These are phyloP conservation scores for Tribolium castaneum DNA, from an alignment of 1,140 invertebrate species.

Conservation along the genomic window DNA sequence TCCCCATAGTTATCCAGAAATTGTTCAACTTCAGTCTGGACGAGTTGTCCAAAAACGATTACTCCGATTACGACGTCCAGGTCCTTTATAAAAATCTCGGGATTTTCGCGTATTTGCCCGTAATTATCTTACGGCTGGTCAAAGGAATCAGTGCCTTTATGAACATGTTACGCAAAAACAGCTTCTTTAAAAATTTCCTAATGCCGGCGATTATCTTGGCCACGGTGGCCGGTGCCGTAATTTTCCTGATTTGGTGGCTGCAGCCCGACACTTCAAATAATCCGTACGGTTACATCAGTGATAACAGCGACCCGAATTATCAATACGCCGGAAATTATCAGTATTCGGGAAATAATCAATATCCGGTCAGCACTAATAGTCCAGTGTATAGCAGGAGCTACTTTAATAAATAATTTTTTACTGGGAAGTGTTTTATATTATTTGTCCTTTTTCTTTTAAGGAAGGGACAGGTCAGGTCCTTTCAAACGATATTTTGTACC, in stretches of 20 bases:
- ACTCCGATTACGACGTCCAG: constrained; percentile 43
- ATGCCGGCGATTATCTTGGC: constrained; percentile 54
- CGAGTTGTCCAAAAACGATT: constrained; percentile 47
- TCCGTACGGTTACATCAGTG: not conserved
- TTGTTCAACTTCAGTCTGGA: constrained; percentile 52
- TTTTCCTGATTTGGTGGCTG: constrained; percentile 60
- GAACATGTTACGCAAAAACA: constrained; percentile 53
- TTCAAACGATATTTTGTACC: not conserved
- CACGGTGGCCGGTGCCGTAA: constrained; percentile 50
- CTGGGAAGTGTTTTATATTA: not conserved
- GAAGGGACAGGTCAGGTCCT: not conserved
- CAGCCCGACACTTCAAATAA: constrained; percentile 42
- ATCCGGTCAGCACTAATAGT: constrained; percentile 1
- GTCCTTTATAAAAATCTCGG: constrained; percentile 44
- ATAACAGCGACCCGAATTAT: constrained; percentile 16
- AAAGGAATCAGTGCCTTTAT: constrained; percentile 52
- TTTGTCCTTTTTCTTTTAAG: not conserved
- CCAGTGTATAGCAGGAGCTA: constrained; percentile 7
- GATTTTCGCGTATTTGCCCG: constrained; percentile 50
- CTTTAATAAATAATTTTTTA: constrained; percentile 23
- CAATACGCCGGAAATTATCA: not conserved
- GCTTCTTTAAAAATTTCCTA: constrained; percentile 57
- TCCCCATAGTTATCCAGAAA: constrained; percentile 51
- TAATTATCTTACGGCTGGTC: constrained; percentile 54
- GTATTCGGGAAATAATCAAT: not conserved